Base-by-base conservation (phyloP, 2,113 vertebrate genomes). In the Oncorhynchus clarkii region DNA sequence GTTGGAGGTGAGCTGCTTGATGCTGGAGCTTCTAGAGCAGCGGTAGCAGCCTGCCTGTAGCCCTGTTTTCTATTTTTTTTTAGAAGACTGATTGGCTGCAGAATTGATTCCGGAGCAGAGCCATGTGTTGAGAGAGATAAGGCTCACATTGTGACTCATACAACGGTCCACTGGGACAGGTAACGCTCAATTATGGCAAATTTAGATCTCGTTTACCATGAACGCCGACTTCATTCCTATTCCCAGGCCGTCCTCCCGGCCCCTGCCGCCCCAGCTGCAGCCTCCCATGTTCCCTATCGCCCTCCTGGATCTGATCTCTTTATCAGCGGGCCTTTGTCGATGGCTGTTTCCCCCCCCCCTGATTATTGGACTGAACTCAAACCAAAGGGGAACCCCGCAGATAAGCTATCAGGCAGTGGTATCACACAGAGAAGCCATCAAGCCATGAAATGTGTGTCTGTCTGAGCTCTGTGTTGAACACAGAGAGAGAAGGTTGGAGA, bases 391-490 rank as follows among this genome's bases (percentile, higher is more conserved):
- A 79, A 84, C 84, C 85, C 66, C 65, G 57, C 75, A 81, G 90
- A 90, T 90, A 89, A 84, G 85, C 76, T 86, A 89, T 88, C 85
- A 65, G 71, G 73, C 73, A 59, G 60, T 59, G 70, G 77, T 79
- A 86, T 88, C 88, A 85, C 83, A 78, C 78, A 82, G 83, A 80
- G 82, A 78, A 83, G 78, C 76, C 74, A 80, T 84, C 84, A 85
- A 82, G 80, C 85, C 82, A 83, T 86, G 81, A 88, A 86, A 88
- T 86, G 83, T 85, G 80, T 78, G 84, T 82, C 75, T 70, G 79
- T 76, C 66, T 67, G 71, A 66, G 75, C 51, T 77, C 70, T 45
- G 24, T 26, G 64, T 26, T 8, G 16, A 27, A 31, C 12, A 29
- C 12, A 34, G 29, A 29, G 66, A 67, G 27, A 67, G 66, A 67